Percentiles rank a stretch among this genome's conserved stretches.
Conservation (phyloP, 2,797 vertebrate species). For the Tolypeutes matacus region DNA sequence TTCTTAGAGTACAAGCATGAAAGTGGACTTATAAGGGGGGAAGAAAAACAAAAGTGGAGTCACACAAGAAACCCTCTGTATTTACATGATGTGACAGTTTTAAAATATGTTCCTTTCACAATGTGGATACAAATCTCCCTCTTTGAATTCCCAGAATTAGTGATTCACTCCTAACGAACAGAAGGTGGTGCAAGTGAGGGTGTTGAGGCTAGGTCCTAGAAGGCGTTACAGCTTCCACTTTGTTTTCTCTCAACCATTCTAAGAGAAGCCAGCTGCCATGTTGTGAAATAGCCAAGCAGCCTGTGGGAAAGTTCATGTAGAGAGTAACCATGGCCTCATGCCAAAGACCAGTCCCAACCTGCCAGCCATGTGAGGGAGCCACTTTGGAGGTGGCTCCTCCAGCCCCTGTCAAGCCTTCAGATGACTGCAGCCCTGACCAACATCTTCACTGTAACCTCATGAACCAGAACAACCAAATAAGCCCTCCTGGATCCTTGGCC, state of each 20-base stretch:
- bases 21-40: not conserved
- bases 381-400: not conserved
- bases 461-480: not conserved
- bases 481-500: not conserved
- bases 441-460: not conserved
- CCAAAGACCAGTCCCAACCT: not conserved
- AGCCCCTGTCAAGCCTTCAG: not conserved
- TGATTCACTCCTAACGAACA: not conserved
- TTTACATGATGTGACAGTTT: not conserved
- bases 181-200: not conserved
- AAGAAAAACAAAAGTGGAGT: not conserved
- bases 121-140: not conserved
- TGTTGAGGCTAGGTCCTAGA: not conserved
- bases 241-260: not conserved
- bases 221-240: not conserved
- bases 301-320: not conserved
- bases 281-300: not conserved
- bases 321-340: not conserved
- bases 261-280: not conserved
- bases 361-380: not conserved
- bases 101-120: slow-evolving; percentile 3
- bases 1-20: not conserved
- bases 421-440: not conserved
- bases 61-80: not conserved
- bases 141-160: not conserved